These are phyloP conservation scores for Micromesistius poutassou DNA, from an alignment of 2,797 vertebrate genomes.

Conservation along the genomic window DNA sequence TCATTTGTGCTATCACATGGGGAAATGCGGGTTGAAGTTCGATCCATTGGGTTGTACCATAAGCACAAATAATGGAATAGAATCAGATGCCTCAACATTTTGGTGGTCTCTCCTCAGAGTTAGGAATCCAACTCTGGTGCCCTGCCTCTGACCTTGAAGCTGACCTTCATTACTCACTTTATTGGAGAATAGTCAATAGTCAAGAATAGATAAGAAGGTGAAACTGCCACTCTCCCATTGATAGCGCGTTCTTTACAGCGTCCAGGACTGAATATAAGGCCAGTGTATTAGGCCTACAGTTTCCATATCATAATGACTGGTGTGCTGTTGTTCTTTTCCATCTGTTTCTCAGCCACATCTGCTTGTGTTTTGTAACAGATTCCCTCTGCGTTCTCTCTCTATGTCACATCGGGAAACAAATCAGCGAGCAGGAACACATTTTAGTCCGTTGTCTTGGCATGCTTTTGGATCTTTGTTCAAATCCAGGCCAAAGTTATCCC, in stretches of 20 bases:
- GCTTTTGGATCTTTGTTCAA: conserved; percentile 42
- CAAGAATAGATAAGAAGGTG: conserved; percentile 2
- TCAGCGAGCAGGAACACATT: conserved; percentile 46
- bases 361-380: conserved; percentile 21
- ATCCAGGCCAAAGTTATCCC: not conserved
- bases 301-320: not conserved
- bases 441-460: conserved; percentile 64
- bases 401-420: conserved; percentile 47
- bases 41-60: not conserved
- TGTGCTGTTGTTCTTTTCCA: conserved; percentile 1
- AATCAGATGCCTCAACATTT: not conserved
- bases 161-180: conserved; percentile 6
- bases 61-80: not conserved
- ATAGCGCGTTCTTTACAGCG: not conserved
- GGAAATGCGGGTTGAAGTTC: not conserved
- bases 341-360: not conserved
- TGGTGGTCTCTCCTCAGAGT: not conserved
- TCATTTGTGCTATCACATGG: not conserved
- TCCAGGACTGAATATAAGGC: not conserved
- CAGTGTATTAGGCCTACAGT: not conserved
- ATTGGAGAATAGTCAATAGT: conserved; percentile 1
- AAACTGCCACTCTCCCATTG: not conserved
- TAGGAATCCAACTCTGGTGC: not conserved
- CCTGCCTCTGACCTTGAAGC: not conserved
- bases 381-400: conserved; percentile 16